These are phyloP conservation scores for Danaus chrysippus DNA, from an alignment of 2,888 invertebrate genomes.

Conservation along the genomic window DNA sequence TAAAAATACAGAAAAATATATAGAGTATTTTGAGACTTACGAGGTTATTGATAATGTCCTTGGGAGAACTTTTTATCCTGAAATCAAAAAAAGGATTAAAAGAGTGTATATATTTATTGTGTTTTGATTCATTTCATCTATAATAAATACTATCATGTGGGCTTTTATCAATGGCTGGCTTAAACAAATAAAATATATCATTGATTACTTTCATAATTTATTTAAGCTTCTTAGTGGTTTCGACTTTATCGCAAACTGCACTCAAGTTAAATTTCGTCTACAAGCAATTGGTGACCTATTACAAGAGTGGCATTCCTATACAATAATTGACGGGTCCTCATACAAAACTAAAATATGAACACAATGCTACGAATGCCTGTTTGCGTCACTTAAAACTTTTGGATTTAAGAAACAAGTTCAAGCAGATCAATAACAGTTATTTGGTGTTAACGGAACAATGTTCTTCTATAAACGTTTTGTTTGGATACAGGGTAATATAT, in stretches of 20 bases:
- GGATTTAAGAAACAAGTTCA: constrained; percentile 17
- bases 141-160: constrained; percentile 21
- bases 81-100: constrained; percentile 22
- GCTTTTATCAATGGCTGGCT: constrained; percentile 21
- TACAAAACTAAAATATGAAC: constrained; percentile 11
- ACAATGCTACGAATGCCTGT: constrained; percentile 10
- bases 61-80: constrained; percentile 21
- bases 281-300: constrained; percentile 27
- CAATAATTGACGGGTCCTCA: constrained; percentile 11
- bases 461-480: constrained; percentile 28
- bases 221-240: constrained; percentile 25
- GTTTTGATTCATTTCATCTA: constrained; percentile 8
- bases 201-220: constrained; percentile 27
- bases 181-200: neutral
- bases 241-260: constrained; percentile 25
- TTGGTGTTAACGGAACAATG: constrained; percentile 28
- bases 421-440: constrained; percentile 24
- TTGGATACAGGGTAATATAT: constrained; percentile 27
- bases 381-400: constrained; percentile 15
- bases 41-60: constrained; percentile 28
- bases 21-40: constrained; percentile 27
- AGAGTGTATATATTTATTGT: constrained; percentile 9
- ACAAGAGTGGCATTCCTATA: constrained; percentile 18
- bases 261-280: constrained; percentile 30
- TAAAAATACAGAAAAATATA: constrained; percentile 26